Evolutionary conservation across 2,888 invertebrate species (phyloP), one percentile per base, ranked within the genome.

Genomic region (Cinara cedri): DNA sequence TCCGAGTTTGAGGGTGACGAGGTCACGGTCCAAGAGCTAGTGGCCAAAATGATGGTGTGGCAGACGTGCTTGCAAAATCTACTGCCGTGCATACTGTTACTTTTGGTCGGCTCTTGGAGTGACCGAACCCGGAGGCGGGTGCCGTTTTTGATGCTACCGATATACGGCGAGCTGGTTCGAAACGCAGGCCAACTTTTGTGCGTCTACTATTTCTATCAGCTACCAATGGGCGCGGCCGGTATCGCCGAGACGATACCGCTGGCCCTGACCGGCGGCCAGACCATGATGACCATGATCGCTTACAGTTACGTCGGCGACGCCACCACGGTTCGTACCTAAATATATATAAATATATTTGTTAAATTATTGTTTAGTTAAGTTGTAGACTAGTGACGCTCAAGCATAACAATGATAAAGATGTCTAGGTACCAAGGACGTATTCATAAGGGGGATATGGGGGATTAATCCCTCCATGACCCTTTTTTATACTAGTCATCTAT

Each of bases 231-330:
- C 87, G 83, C 83, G 57, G 91, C 92, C 21, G 94, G 92, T 0
- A 88, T 93, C 8, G 91, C 92, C 0, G 94, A 94, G 86, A 92
- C 93, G 0, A 88, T 94, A 82, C 93, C 93, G 86, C 93, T 94
- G 4, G 93, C 93, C 0, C 84, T 94, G 8, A 93, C 93, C 1
- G 92, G 94, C 14, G 94, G 94, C 14, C 94, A 94, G 93, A 93
- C 93, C 85, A 93, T 93, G 42, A 93, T 94, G 93, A 91, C 94
- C 83, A 94, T 94, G 93, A 93, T 93, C 24, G 91, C 95, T 82
- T 93, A 95, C 86, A 93, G 94, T 86, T 96, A 95, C 85, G 91
- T 96, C 82, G 93, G 92, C 1, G 95, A 96, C 85, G 92, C 95
- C 19, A 94, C 95, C 3, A 91, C 92, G 3, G 90, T 75, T 1